phyloP scores from a whole-genome alignment of 2,888 invertebrate species.

The Poecilobothrus nobilitatus region DNA sequence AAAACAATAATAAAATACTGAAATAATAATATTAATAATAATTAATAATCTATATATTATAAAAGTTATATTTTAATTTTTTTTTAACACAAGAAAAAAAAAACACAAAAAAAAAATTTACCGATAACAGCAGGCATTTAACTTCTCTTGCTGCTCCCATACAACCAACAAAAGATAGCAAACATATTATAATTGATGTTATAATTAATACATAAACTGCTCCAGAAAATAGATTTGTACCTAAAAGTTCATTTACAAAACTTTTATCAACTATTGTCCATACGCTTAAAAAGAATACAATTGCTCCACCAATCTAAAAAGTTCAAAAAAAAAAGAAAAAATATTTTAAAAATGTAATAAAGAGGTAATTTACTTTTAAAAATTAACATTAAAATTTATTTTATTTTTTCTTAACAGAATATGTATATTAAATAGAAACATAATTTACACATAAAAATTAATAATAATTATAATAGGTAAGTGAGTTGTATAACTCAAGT shows the following conservation, averaged over 20 bases:
- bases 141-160: slow-evolving; percentile 90
- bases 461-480: too few relatives aligned
- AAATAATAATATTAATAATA: slow-evolving; percentile 20
- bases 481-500: too few relatives aligned
- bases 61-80: not conserved
- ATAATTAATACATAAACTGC: slow-evolving; percentile 76
- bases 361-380: not conserved
- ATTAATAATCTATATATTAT: not conserved
- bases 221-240: slow-evolving; percentile 79
- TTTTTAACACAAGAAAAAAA: too few relatives aligned
- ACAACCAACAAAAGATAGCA: slow-evolving; percentile 85
- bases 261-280: slow-evolving; percentile 80
- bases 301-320: slow-evolving; percentile 65
- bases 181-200: slow-evolving; percentile 69
- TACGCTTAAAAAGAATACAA: slow-evolving; percentile 68
- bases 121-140: slow-evolving; percentile 85
- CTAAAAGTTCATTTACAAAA: slow-evolving; percentile 74
- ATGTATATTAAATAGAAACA: slow-evolving; percentile 8
- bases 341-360: slow-evolving; percentile 10
- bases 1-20: slow-evolving; percentile 86
- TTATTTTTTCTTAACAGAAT: not conserved
- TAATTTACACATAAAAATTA: too few relatives aligned
- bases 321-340: slow-evolving; percentile 21
- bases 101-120: slow-evolving; percentile 48
- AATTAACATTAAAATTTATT: slow-evolving; percentile 11